Conservation (phyloP, 1,140 invertebrate species). For the Drosophila insularis region DNA sequence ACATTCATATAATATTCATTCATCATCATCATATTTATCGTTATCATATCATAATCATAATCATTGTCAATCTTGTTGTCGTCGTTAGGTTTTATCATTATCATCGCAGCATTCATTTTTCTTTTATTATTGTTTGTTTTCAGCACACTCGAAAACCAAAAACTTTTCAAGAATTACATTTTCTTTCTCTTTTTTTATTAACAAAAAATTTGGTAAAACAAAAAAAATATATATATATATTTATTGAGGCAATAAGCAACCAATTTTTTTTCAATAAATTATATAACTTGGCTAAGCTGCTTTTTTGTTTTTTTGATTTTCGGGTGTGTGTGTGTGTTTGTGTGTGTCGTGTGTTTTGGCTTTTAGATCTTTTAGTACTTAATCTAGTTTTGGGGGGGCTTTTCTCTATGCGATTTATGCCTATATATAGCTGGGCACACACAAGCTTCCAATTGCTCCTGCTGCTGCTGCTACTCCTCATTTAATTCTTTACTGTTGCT, state of each 20-base stretch:
- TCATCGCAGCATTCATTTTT: conserved; percentile 40
- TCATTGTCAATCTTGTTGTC: conserved; percentile 36
- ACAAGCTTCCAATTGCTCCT: conserved; percentile 44
- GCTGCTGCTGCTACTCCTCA: conserved; percentile 14
- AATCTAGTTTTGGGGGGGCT: conserved; percentile 49
- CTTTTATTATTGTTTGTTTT: neutral
- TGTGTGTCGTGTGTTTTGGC: conserved; percentile 32
- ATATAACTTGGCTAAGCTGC: conserved; percentile 23
- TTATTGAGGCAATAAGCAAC: conserved; percentile 25
- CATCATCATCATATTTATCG: conserved; percentile 22
- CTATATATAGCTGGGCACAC: conserved; percentile 39
- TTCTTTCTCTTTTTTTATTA: conserved; percentile 32
- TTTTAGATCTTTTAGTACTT: conserved; percentile 61
- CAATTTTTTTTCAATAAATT: conserved; percentile 19
- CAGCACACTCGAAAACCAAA: conserved; percentile 47
- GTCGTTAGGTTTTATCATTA: conserved; percentile 45
- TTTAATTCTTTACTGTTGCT: conserved; percentile 26
- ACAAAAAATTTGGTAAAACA: conserved; percentile 32
- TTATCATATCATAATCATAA: conserved; percentile 31
- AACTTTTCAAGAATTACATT: conserved; percentile 17
- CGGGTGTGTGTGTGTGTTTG: conserved; percentile 9
- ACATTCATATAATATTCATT: conserved; percentile 46
- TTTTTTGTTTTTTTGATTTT: neutral
- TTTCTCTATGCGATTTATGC: conserved; percentile 27
- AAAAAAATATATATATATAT: conserved; percentile 7